Evolutionary conservation across 53 echinoderm and acorn worm genomes (phyloP).

Genomic region (Antedon mediterranea): DNA sequence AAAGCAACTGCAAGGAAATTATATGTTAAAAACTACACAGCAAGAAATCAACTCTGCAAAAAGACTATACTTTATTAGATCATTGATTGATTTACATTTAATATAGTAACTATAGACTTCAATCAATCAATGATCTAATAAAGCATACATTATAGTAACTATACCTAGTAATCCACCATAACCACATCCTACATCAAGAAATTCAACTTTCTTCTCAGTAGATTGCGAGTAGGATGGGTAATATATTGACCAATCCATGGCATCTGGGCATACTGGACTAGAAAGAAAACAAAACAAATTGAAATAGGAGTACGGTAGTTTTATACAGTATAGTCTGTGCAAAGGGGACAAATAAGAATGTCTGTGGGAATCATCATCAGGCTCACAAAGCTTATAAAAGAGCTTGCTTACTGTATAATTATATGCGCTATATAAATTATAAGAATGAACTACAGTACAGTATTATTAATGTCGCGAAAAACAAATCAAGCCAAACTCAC

Average conservation of each 20-base stretch:
- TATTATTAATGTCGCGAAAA: no score
- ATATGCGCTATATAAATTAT: no score
- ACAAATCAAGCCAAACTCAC: no score
- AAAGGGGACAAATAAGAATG: no score
- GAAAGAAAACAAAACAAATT: not conserved
- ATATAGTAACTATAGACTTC: no score
- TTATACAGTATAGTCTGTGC: no score
- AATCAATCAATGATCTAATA: no score
- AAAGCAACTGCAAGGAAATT: constrained; percentile 36
- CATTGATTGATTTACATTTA: not conserved
- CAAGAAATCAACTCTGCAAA: not conserved
- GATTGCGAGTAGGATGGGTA: constrained; percentile 36
- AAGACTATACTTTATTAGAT: not conserved
- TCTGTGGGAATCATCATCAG: no score
- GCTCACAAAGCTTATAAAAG: no score
- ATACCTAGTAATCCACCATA: constrained; percentile 89
- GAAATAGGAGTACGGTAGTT: not conserved
- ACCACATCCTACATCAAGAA: constrained; percentile 87
- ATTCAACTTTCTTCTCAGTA: constrained; percentile 19
- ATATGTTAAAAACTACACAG: not conserved
- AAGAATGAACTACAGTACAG: no score
- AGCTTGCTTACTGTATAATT: no score
- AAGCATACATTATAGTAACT: not conserved
- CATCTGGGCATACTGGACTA: constrained; percentile 64
- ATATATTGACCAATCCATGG: constrained; percentile 66